Percentiles rank a stretch among this genome's conserved stretches.
These are phyloP conservation scores for Drosophila lowei DNA, from an alignment of 1,140 invertebrate species.

Conservation along the genomic window DNA sequence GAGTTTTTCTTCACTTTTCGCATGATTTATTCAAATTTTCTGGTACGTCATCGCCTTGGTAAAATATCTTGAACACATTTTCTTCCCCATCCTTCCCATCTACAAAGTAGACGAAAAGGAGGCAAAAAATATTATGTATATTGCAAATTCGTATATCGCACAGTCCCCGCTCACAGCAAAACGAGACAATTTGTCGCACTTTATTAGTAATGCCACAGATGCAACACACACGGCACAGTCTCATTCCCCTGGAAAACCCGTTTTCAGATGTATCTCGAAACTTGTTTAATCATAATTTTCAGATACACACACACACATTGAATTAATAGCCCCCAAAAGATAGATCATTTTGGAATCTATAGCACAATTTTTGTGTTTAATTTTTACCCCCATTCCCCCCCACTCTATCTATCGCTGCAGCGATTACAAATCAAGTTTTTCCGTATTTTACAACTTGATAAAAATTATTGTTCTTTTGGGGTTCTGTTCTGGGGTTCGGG, in stretches of 20 bases:
- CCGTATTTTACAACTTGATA: conserved; percentile 26
- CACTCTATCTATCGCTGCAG: not conserved
- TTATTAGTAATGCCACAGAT: conserved; percentile 23
- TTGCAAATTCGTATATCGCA: not conserved
- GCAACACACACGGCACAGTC: not conserved
- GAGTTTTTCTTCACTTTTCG: conserved; percentile 49
- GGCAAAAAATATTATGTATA: not conserved
- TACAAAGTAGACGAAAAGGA: too few species aligned
- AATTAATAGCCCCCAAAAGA: conserved; percentile 38
- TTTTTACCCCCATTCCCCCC: conserved; percentile 3
- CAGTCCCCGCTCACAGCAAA: conserved; percentile 12
- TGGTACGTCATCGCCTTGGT: conserved; percentile 50
- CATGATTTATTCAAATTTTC: conserved; percentile 56
- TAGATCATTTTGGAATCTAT: conserved; percentile 36
- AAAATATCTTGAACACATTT: conserved; percentile 21
- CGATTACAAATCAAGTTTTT: conserved; percentile 24
- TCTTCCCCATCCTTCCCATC: too few species aligned
- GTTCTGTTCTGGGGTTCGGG: conserved; percentile 5
- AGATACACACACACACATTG: conserved; percentile 33
- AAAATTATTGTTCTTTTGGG: conserved; percentile 7
- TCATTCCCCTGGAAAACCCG: conserved; percentile 10
- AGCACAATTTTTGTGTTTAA: conserved; percentile 13
- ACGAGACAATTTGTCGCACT: conserved; percentile 41
- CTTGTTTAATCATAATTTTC: conserved; percentile 55
- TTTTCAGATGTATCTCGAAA: conserved; percentile 37